Percentiles rank a stretch among this genome's conserved stretches.
Evolutionary conservation across 2,113 vertebrate species (phyloP).

Genomic region (Meriones unguiculatus): DNA sequence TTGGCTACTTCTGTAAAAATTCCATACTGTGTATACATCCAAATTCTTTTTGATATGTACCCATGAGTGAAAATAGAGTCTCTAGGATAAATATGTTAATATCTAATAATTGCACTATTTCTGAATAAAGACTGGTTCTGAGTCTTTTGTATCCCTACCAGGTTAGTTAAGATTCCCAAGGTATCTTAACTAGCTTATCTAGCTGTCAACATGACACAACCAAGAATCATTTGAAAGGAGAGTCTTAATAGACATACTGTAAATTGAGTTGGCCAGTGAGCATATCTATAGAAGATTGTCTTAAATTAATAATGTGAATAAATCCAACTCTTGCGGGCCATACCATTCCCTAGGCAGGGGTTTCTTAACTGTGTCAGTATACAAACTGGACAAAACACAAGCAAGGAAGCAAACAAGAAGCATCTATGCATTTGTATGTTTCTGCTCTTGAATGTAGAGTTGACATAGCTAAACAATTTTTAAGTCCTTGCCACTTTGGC

Average conservation of each 20-base stretch:
- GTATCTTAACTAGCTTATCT: background rate
- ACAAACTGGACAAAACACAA: background rate
- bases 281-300: background rate
- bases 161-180: background rate
- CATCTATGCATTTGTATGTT: background rate
- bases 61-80: background rate
- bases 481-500: background rate
- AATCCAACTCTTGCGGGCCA: background rate
- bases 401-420: background rate
- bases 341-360: background rate
- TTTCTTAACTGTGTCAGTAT: background rate
- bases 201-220: background rate
- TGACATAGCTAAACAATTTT: background rate
- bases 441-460: background rate
- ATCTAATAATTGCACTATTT: background rate
- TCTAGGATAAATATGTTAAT: background rate
- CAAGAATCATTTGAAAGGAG: background rate
- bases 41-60: background rate
- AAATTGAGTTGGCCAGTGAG: background rate
- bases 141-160: background rate
- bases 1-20: no score
- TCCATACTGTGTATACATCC: background rate
- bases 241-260: background rate
- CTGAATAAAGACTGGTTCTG: background rate
- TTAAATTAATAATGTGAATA: background rate